phyloP scores from a whole-genome alignment of 1,140 invertebrate genomes.

The Drosophila miranda region DNA sequence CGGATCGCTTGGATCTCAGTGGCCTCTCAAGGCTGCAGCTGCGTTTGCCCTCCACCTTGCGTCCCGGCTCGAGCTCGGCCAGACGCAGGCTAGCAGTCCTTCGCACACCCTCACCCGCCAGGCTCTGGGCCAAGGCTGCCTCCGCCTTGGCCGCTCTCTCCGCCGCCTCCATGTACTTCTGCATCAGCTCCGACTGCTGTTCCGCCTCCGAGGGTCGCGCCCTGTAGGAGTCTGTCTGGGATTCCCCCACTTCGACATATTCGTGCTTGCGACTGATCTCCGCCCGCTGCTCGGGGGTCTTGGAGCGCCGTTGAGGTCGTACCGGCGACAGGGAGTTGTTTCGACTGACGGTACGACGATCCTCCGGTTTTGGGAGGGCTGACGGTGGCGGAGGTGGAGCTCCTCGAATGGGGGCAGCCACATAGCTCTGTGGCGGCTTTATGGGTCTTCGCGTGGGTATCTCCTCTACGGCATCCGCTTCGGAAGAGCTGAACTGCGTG shows the following conservation, averaged over 20 bases:
- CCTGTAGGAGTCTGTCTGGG: conserved; percentile 1
- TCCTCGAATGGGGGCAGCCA: conserved; percentile 63
- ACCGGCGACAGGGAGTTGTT: conserved; percentile 71
- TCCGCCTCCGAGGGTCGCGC: conserved; percentile 45
- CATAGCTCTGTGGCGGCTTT: conserved; percentile 18
- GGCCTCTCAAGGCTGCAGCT: conserved; percentile 60
- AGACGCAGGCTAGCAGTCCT: conserved; percentile 55
- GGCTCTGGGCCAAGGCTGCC: conserved; percentile 50
- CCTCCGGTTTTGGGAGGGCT: conserved; percentile 11
- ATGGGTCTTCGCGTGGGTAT: not conserved
- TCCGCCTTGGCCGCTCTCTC: conserved; percentile 57
- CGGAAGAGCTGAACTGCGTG: conserved; percentile 78
- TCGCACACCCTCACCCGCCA: conserved; percentile 38
- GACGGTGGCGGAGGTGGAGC: conserved; percentile 52
- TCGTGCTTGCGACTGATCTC: conserved; percentile 42
- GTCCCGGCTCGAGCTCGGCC: conserved; percentile 20
- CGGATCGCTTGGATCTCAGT: conserved; percentile 20
- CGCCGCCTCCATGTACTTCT: conserved; percentile 64
- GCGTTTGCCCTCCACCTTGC: conserved; percentile 45
- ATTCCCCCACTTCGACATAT: conserved; percentile 60
- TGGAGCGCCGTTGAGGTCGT: conserved; percentile 70
- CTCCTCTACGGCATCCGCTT: conserved; percentile 68
- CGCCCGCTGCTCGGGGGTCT: conserved; percentile 67
- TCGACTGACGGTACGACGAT: conserved; percentile 50
- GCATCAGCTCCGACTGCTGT: conserved; percentile 48